Conservation (phyloP, 2,113 vertebrate species). For the Scalopus aquaticus region DNA sequence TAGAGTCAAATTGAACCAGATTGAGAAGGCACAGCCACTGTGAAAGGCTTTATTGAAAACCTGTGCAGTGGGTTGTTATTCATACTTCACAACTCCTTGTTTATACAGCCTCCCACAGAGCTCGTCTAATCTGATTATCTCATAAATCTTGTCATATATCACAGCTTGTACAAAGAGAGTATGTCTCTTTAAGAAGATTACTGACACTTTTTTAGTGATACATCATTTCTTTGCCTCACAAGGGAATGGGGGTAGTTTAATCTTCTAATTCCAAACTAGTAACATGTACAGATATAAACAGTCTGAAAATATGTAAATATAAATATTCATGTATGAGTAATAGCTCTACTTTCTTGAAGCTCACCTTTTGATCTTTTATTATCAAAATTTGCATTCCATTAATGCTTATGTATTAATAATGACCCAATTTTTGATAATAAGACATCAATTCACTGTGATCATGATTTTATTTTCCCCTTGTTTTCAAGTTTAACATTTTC, state of each 20-base stretch:
- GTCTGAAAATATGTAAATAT: background rate
- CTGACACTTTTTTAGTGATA: too few species aligned
- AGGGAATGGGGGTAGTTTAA: background rate
- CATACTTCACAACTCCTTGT: background rate
- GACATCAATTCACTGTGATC: background rate
- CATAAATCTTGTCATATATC: too few species aligned
- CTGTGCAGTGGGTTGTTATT: too few species aligned
- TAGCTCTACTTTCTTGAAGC: background rate
- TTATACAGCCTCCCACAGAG: too few species aligned
- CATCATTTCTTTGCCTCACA: too few species aligned
- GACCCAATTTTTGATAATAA: background rate
- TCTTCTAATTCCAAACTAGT: background rate
- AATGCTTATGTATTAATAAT: background rate
- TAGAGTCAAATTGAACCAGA: too few species aligned
- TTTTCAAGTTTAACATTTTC: background rate
- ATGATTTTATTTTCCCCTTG: background rate
- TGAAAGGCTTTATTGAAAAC: too few species aligned
- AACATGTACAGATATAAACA: background rate
- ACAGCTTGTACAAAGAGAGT: too few species aligned
- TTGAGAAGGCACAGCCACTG: too few species aligned
- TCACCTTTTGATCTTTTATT: background rate
- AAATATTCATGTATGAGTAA: slow-evolving; percentile 18
- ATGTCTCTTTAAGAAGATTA: too few species aligned
- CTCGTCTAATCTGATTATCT: too few species aligned
- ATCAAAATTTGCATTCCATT: background rate